Percentiles rank a stretch among this genome's conserved stretches.
Conservation (phyloP, 2,888 invertebrate species). For the Hemistola chrysoprasaria region DNA sequence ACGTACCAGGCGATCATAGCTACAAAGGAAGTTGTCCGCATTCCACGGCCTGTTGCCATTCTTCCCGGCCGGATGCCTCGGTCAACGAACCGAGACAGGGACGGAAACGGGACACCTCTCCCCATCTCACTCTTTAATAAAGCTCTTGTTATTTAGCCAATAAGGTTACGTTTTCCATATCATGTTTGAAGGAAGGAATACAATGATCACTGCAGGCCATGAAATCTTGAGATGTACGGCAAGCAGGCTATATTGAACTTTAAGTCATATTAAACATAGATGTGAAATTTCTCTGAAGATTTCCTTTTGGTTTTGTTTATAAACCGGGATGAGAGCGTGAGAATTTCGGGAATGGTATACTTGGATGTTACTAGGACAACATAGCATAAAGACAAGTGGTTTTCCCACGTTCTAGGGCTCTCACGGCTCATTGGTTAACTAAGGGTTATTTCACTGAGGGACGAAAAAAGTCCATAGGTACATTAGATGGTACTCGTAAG, state of each 20-base stretch:
- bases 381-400: constrained; percentile 44
- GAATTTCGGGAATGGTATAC: constrained; percentile 80
- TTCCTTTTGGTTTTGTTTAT: constrained; percentile 58
- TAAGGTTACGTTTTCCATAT: constrained; percentile 28
- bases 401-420: constrained; percentile 60
- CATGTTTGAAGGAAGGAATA: constrained; percentile 36
- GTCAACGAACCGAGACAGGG: constrained; percentile 64
- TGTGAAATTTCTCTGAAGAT: constrained; percentile 27
- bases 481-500: too few relatives aligned
- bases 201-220: constrained; percentile 46
- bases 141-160: background rate
- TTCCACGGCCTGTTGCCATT: constrained; percentile 55
- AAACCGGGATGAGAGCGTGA: constrained; percentile 72
- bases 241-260: constrained; percentile 22
- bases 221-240: constrained; percentile 26
- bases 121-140: constrained; percentile 39
- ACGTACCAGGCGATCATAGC: constrained; percentile 61
- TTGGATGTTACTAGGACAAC: constrained; percentile 68
- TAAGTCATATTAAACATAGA: constrained; percentile 15
- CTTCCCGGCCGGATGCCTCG: constrained; percentile 54
- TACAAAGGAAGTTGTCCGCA: constrained; percentile 41
- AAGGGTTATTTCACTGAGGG: constrained; percentile 1
- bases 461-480: too few relatives aligned
- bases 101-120: constrained; percentile 62
- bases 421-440: constrained; percentile 37